Base-by-base conservation (phyloP, 2,888 invertebrate species). In the Amphipoea oculea region DNA sequence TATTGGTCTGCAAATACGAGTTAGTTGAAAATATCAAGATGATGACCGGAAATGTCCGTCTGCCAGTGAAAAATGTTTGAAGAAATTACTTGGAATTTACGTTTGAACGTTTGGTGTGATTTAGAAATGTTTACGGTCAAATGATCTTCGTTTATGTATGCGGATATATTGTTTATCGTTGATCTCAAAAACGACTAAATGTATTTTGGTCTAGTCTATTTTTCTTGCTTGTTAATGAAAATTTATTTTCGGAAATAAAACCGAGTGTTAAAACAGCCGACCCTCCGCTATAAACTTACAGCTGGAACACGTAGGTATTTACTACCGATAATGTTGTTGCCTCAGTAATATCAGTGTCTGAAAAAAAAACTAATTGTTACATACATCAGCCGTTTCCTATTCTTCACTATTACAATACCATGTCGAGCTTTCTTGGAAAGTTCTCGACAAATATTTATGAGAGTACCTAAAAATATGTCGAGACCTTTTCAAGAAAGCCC, bases 211-310 rank as follows among this genome's bases (percentile, higher is more conserved):
- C 36, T 51, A 63, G 69, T 83, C 70, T 78, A 65, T 71, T 85
- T 85, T 84, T 70, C 70, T 73, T 65, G 51, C 70, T 76, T 70
- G 60, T 76, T 73, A 82, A 79, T 73, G 65, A 82, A 79, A 78
- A 85, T 82, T 82, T 84, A 84, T 76, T 62, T 63, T 82, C 70
- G 73, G 70, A 73, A 73, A 85, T 85, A 82, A 84, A 84, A 20
- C 70, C 72, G 73, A 60, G 20, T 63, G 54, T 75, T 78, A 73
- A 81, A 85, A 67, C 82, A 82, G 40, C 62, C 68, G 78, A 70
- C 45, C 20, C 62, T 57, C 57, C 12, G 60, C 66, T 51, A 76
- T 85, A 84, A 82, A 85, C 11, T 36, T 73, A 65, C 82, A 68
- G 60, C 40, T 62, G 60, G 57, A 65, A 73, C 60, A 72, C 68